phyloP scores from a whole-genome alignment of 2,797 vertebrate genomes.

The Halcyon badia region DNA sequence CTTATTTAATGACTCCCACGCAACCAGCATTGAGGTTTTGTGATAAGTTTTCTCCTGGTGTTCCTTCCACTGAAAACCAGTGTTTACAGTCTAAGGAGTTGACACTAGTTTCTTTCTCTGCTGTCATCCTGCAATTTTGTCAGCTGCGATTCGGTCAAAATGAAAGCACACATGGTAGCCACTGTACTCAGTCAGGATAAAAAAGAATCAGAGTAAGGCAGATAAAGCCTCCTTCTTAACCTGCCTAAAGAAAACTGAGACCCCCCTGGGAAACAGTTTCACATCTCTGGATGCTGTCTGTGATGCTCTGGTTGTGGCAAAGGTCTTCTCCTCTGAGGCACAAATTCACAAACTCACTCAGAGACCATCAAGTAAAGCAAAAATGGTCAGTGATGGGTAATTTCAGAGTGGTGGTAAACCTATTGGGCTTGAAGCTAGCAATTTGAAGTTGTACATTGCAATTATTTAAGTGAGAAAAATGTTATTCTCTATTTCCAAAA shows the following conservation, averaged over 20 bases:
- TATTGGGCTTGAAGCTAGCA: constrained; percentile 51
- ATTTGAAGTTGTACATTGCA: constrained; percentile 49
- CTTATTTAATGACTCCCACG: not conserved
- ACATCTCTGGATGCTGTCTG: not conserved
- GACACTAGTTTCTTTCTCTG: not conserved
- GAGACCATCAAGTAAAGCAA: not conserved
- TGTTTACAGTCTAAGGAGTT: not conserved
- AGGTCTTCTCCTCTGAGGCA: not conserved
- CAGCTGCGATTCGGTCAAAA: not conserved
- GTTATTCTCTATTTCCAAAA: constrained; percentile 56
- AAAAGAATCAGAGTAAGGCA: not conserved
- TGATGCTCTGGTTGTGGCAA: not conserved
- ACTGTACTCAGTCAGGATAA: not conserved
- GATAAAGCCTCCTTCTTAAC: not conserved
- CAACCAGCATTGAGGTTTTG: not conserved
- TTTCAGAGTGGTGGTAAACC: constrained; percentile 33
- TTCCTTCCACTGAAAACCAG: not conserved
- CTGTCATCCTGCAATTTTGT: not conserved
- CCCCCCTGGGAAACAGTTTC: not conserved
- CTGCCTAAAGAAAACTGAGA: not conserved
- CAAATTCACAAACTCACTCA: not conserved
- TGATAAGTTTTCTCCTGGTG: not conserved
- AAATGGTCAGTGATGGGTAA: constrained; percentile 47
- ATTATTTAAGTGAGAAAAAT: constrained; percentile 60
- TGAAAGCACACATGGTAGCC: not conserved